A percentile compares a stretch with the other conserved stretches of the same genome.
Evolutionary conservation across 1,140 invertebrate genomes (phyloP).

Genomic region (Bombyx mandarina): DNA sequence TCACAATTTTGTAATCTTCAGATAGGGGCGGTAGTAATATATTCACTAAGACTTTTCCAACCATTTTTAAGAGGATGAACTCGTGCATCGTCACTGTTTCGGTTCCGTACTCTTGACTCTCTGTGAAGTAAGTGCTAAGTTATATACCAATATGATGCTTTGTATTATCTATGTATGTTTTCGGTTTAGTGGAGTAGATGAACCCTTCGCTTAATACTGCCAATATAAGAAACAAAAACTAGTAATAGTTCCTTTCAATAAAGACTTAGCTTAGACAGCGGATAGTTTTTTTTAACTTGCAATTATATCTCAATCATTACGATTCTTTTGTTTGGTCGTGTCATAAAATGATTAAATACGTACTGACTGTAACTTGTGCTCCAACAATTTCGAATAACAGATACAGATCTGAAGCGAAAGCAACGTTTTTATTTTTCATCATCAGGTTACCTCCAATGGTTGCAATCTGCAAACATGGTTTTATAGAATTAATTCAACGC

Average conservation of each 20-base stretch:
- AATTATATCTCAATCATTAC: no score
- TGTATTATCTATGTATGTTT: no score
- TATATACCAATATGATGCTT: background rate
- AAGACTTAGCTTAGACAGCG: no score
- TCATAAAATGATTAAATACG: conserved; percentile 16
- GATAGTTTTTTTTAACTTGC: no score
- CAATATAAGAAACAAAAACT: no score
- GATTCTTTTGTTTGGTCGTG: no score
- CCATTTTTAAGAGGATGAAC: conserved; percentile 10
- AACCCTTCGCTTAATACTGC: no score
- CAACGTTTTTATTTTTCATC: conserved; percentile 78
- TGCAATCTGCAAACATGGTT: conserved; percentile 69
- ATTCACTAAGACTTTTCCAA: conserved; percentile 10
- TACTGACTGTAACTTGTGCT: conserved; percentile 74
- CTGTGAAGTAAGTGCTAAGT: background rate
- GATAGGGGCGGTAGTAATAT: conserved; percentile 10
- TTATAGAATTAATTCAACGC: no score
- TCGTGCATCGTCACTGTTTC: conserved; percentile 9
- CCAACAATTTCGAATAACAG: conserved; percentile 77
- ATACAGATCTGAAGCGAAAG: conserved; percentile 84
- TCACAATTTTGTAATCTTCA: conserved; percentile 6
- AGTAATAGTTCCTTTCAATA: no score
- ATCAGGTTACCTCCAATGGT: conserved; percentile 82
- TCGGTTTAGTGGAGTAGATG: no score
- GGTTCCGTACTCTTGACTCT: background rate